Conservation (phyloP, 2,797 vertebrate genomes). For the Pseudochirops corinnae region DNA sequence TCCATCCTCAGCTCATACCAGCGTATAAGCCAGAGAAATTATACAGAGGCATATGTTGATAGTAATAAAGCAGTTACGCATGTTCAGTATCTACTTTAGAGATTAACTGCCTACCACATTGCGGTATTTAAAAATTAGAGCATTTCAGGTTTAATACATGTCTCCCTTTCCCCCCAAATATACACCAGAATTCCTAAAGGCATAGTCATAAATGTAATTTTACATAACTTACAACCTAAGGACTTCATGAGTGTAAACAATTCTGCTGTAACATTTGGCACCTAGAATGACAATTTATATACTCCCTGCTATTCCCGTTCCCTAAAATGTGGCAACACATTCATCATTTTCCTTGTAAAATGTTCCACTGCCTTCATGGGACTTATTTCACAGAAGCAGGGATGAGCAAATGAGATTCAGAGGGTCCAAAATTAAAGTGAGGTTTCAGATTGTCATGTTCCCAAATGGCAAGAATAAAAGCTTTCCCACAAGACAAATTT, state of each 20-base stretch:
- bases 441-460: slow-evolving; percentile 66
- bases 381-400: slow-evolving; percentile 77
- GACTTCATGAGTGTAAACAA: slow-evolving; percentile 73
- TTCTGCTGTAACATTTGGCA: slow-evolving; percentile 79
- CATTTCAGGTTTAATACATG: slow-evolving; percentile 69
- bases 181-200: slow-evolving; percentile 24
- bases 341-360: slow-evolving; percentile 83
- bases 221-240: slow-evolving; percentile 73
- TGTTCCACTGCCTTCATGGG: slow-evolving; percentile 70
- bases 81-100: slow-evolving; percentile 76
- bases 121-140: slow-evolving; percentile 73
- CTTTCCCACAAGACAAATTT: slow-evolving; percentile 52
- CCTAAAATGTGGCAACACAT: slow-evolving; percentile 73
- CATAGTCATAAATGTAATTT: slow-evolving; percentile 66
- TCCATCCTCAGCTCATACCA: slow-evolving; percentile 68
- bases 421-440: slow-evolving; percentile 70
- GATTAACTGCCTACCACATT: slow-evolving; percentile 79
- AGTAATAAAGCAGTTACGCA: slow-evolving; percentile 76
- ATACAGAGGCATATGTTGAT: slow-evolving; percentile 73
- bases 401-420: slow-evolving; percentile 82
- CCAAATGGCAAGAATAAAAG: slow-evolving; percentile 73
- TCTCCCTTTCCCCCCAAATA: slow-evolving; percentile 39
- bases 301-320: slow-evolving; percentile 61
- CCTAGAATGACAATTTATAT: slow-evolving; percentile 74
- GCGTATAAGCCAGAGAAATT: slow-evolving; percentile 76